Base-by-base conservation (phyloP, 2,113 vertebrate genomes). In the Gnathonemus echidnorhynchus region DNA sequence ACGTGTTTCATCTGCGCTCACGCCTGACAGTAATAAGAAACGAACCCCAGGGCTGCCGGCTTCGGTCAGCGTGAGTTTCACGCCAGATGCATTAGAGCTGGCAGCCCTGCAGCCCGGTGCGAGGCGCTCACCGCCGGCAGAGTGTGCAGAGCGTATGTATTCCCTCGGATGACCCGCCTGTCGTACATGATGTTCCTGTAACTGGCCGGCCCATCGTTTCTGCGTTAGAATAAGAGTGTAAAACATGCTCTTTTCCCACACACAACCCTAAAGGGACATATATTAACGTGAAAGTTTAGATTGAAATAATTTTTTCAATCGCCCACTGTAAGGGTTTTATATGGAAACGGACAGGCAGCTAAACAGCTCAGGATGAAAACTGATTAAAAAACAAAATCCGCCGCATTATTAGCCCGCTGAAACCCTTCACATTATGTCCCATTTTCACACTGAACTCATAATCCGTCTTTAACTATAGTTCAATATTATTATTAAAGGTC, bases 171-270 rank as follows among this genome's bases (percentile, higher is more conserved):
- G 90, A 99, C 97, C 17, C 97, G 96, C 0, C 96, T 93, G 92
- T 99, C 98, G 48, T 96, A 96, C 97, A 98, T 98, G 56, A 99
- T 97, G 93, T 99, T 98, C 90, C 95, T 95, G 66, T 94, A 96
- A 17, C 2, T 92, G 3, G 21, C 0, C 0, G 92, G 90, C 0
- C 92, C 93, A 50, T 95, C 96, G 48, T 89, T 89, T 90, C 98
- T 99, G 93, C 5, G 92, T 92, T 46, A 90, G 0, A 91, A 86
- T 35, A 53, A 87, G 85, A 92, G 42, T 39, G 86, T 74, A 88
- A 31, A 90, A 10, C 5, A 21, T 46, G 39, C 39, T 10, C 77
- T 83, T 45, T 45, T 5, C 24, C 39, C 24, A n/a, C 19, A n/a
- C 19, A 48, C 83, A 39, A 3, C 7, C 24, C 53, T 58, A 31